These are phyloP conservation scores for Scartelaos histophorus DNA, from an alignment of 2,113 vertebrate genomes.

Conservation along the genomic window DNA sequence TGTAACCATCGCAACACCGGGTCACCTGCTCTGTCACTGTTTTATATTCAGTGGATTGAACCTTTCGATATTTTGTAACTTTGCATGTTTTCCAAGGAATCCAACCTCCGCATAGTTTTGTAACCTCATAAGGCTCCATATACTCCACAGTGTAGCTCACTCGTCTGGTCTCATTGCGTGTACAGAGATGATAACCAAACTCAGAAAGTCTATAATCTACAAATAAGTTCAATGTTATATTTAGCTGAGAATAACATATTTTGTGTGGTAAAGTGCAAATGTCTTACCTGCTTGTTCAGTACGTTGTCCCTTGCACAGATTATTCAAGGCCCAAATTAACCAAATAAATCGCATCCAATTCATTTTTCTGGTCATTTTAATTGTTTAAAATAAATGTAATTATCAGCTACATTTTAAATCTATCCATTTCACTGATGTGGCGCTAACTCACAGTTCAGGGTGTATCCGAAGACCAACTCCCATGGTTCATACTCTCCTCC, in stretches of 20 bases:
- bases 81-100: slow-evolving; percentile 81
- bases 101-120: slow-evolving; percentile 81
- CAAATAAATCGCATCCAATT: slow-evolving; percentile 56
- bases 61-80: slow-evolving; percentile 67
- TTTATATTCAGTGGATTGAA: slow-evolving; percentile 56
- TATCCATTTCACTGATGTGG: slow-evolving; percentile 35
- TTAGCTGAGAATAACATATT: neutral
- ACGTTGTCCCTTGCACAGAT: slow-evolving; percentile 55
- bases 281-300: slow-evolving; percentile 67
- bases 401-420: slow-evolving; percentile 38
- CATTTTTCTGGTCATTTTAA: slow-evolving; percentile 54
- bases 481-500: slow-evolving; percentile 49
- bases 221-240: neutral
- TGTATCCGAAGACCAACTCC: slow-evolving; percentile 49
- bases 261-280: neutral
- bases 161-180: slow-evolving; percentile 63
- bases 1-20: slow-evolving; percentile 84
- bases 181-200: slow-evolving; percentile 84
- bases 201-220: slow-evolving; percentile 79
- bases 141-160: slow-evolving; percentile 70
- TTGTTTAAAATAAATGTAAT: slow-evolving; percentile 25
- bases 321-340: slow-evolving; percentile 43
- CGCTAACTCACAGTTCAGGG: slow-evolving; percentile 32
- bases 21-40: slow-evolving; percentile 68
- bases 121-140: slow-evolving; percentile 64